These are phyloP conservation scores for Ormyrus nitidulus DNA, from an alignment of 2,888 invertebrate species.

Conservation along the genomic window DNA sequence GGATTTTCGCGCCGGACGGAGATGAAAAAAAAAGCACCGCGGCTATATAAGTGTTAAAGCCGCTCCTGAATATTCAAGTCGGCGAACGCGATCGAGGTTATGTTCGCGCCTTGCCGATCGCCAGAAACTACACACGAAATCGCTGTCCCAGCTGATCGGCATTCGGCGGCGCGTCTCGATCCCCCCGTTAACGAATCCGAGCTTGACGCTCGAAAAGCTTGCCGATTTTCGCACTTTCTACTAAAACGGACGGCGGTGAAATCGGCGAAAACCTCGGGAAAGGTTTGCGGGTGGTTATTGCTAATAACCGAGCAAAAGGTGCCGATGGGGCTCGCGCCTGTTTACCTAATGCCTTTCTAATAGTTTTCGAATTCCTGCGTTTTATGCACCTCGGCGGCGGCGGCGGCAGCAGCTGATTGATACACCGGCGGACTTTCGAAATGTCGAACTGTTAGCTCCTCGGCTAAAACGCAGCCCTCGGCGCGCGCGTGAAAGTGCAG, in stretches of 20 bases:
- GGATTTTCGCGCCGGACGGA: neutral
- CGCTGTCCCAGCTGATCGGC: no score
- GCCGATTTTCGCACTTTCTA: slow-evolving; percentile 30
- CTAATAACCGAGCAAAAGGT: slow-evolving; percentile 8
- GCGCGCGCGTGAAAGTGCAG: neutral
- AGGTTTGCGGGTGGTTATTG: neutral
- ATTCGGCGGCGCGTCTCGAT: no score
- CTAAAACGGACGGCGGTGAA: neutral
- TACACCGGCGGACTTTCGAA: neutral
- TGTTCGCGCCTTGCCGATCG: no score
- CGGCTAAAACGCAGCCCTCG: no score
- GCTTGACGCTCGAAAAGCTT: neutral
- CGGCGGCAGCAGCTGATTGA: slow-evolving; percentile 13
- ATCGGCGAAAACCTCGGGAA: neutral
- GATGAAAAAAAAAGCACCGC: neutral
- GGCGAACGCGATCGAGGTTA: no score
- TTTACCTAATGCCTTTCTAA: neutral
- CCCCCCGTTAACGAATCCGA: no score
- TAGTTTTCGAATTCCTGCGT: neutral
- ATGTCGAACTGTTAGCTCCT: no score
- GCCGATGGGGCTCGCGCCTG: neutral
- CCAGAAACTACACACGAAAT: no score
- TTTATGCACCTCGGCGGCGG: neutral
- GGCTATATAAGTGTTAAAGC: no score
- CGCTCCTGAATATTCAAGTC: no score